These are phyloP conservation scores for Callaeas wilsoni DNA, from an alignment of 2,113 vertebrate genomes.

Conservation along the genomic window DNA sequence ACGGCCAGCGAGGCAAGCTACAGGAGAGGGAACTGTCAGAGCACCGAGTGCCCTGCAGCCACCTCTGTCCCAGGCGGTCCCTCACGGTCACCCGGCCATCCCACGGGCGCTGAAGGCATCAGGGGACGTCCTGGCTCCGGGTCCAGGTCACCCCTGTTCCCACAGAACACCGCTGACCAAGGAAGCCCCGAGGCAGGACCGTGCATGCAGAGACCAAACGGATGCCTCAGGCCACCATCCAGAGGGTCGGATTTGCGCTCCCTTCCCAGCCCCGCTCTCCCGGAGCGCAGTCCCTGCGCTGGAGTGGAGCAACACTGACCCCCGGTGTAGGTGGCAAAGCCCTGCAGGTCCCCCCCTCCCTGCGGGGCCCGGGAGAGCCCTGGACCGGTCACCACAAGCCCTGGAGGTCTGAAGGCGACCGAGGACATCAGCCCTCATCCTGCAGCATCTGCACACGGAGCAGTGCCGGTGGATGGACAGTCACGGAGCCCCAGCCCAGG, in stretches of 20 bases:
- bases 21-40: rapidly evolving
- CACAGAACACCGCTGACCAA: rapidly evolving
- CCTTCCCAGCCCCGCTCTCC: rapidly evolving
- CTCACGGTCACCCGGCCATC: conserved; percentile 44
- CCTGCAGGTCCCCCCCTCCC: background rate
- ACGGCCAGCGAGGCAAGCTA: no score
- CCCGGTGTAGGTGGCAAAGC: background rate
- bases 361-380: rapidly evolving
- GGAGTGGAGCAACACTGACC: background rate
- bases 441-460: rapidly evolving
- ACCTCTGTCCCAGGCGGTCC: conserved; percentile 34
- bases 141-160: conserved; percentile 7
- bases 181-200: background rate
- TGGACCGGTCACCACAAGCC: rapidly evolving
- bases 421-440: rapidly evolving
- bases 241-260: rapidly evolving
- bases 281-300: rapidly evolving
- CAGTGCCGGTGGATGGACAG: rapidly evolving
- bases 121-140: conserved; percentile 63
- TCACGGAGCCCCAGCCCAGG: rapidly evolving
- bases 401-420: rapidly evolving
- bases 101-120: conserved; percentile 63
- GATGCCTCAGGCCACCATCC: rapidly evolving
- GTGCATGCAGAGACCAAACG: rapidly evolving
- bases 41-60: rapidly evolving